Base-by-base conservation (phyloP, 2,113 vertebrate species). In the Mormyrus iriodes region DNA sequence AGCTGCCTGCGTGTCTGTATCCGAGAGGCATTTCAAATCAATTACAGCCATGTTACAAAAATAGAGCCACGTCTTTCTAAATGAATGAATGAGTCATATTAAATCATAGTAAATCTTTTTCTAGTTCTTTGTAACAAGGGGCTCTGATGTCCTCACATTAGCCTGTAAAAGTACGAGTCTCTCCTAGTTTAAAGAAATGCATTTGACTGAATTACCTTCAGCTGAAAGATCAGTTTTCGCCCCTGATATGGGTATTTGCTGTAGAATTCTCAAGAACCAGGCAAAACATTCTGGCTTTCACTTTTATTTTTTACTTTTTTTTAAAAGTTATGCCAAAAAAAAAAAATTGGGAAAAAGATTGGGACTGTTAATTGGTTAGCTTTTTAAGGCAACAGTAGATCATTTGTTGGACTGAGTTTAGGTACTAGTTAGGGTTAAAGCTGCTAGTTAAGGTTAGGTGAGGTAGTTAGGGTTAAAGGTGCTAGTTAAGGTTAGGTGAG, bases 391-490 rank as follows among this genome's bases (percentile, higher is more conserved):
- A 93, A 93, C 94, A 94, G 89, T 91, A 93, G 92, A 89, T 97
- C 95, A 96, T 94, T 92, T 39, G 86, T 87, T 53, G 88, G 83
- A 65, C 73, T 90, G 90, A 92, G 92, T 95, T 94, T 91, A 91
- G 93, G 94, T 96, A 91, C 92, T 93, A 91, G 91, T 92, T 92
- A 93, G 92, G 93, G 96, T 94, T 95, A 94, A 95, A 94, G 93
- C 91, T 46, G 92, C 92, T 93, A 93, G 93, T 93, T 94, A 93
- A 55, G 92, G 46, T 89, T 89, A 91, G 92, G 53, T 84, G 58
- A 92, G 93, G 94, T 93, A 69, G 61, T 31, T 69, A 69, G 61
- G 61, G 61, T 94, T 95, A 94, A 95, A 94, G 93, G 91, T 46
- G 92, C 92, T 93, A 93, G 93, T 93, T 94, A 93, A 52, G 92